Evolutionary conservation across 2,797 vertebrate genomes (phyloP).

Genomic region (Eleutherodactylus coqui): DNA sequence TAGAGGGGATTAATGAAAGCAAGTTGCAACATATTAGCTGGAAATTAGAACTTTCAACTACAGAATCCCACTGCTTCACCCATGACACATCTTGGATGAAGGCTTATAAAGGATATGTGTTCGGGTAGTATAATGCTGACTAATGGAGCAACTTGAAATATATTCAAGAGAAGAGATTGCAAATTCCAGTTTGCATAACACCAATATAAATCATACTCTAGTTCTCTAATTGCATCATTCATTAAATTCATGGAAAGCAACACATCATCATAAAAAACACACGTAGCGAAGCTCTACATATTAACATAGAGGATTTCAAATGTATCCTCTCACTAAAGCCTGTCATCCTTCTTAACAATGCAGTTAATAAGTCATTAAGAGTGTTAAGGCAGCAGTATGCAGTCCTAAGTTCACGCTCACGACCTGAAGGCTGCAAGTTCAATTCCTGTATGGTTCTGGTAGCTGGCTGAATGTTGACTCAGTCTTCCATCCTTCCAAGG

Average conservation of each 20-base stretch:
- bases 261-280: background rate
- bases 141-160: background rate
- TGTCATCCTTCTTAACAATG: too few species aligned
- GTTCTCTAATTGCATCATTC: background rate
- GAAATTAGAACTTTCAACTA: background rate
- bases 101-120: background rate
- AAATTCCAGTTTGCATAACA: slow-evolving; percentile 21
- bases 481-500: too few species aligned
- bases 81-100: slow-evolving; percentile 36
- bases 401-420: too few species aligned
- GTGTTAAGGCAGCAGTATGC: too few species aligned
- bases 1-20: background rate
- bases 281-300: background rate
- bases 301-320: background rate
- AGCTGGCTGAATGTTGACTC: too few species aligned
- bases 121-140: slow-evolving; percentile 2
- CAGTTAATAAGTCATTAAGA: too few species aligned
- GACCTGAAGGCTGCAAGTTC: too few species aligned
- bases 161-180: background rate
- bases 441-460: too few species aligned
- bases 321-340: background rate
- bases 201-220: background rate
- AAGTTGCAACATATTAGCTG: background rate
- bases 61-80: background rate
- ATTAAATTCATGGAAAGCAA: background rate